Evolutionary conservation across 2,113 vertebrate species (phyloP), one percentile per base, ranked within the genome.

Genomic region (Etheostoma cragini): DNA sequence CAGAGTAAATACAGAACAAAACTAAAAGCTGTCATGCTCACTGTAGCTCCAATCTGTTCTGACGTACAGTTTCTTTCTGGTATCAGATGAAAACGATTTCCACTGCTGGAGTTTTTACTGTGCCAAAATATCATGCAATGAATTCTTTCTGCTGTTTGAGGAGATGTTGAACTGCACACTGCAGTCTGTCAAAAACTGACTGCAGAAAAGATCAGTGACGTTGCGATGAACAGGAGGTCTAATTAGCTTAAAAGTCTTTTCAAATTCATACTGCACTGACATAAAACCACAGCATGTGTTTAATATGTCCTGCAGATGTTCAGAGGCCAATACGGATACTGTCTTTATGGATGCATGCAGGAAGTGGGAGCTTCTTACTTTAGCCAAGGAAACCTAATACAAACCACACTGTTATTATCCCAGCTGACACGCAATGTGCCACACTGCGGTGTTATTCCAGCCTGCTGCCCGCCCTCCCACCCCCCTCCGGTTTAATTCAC

Each of bases 291-390:
- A 84, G 79, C 13, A 16, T 45, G 71, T 53, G 66, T 88, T 79
- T 67, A 75, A 84, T 69, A 54, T 10, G 19, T 79, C 74, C 83
- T 83, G 77, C 87, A 88, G 80, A 90, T 85, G 83, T 83, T 65
- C 54, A 24, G 60, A 45, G 64, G 72, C 60, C 42, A 50, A 45
- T 50, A 72, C 54, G 75, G 85, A 84, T 66, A 16, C 76, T 53
- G 80, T 81, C 68, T 83, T 60, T 80, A 76, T 82, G 52, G 70
- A 60, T 68, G 58, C 52, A 72, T 53, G 61, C 79, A 84, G 90
- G 89, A 88, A 89, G 85, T 83, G 76, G 78, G 68, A 83, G 91
- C 71, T 83, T 88, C 85, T 85, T 81, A 76, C 85, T 88, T 68
- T 52, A 80, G 87, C 63, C 72, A 57, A 82, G 84, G 84, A 85